phyloP scores from a whole-genome alignment of 2,797 vertebrate genomes.

The Huso huso region DNA sequence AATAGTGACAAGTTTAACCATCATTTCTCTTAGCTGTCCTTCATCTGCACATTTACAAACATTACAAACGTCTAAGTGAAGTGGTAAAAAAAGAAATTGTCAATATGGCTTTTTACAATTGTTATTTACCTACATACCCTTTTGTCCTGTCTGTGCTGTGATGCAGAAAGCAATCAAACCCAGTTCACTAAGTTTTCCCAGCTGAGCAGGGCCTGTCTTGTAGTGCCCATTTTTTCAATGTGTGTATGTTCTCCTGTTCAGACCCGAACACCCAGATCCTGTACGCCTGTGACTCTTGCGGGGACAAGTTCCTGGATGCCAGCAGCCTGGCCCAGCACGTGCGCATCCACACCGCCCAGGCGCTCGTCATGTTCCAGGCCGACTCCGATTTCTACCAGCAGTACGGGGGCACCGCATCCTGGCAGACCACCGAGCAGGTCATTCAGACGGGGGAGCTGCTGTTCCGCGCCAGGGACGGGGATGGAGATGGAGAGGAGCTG shows the following conservation, averaged over 20 bases:
- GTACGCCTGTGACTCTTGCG: slow-evolving; percentile 92
- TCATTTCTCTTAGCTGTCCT: too few species aligned
- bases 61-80: too few species aligned
- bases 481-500: slow-evolving; percentile 23
- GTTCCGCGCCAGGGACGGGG: slow-evolving; percentile 59
- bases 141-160: too few species aligned
- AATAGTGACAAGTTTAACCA: too few species aligned
- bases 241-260: slow-evolving; percentile 33
- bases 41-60: too few species aligned
- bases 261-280: slow-evolving; percentile 95
- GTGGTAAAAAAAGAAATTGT: too few species aligned
- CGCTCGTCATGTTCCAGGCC: slow-evolving; percentile 94
- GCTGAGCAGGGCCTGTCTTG: too few species aligned
- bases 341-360: slow-evolving; percentile 94
- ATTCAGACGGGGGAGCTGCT: slow-evolving; percentile 78
- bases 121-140: too few species aligned
- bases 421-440: slow-evolving; percentile 78
- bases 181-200: too few species aligned
- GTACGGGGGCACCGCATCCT: slow-evolving; percentile 56
- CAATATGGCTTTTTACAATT: too few species aligned
- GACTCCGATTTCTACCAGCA: slow-evolving; percentile 95
- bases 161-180: too few species aligned
- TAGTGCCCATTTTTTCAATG: background rate
- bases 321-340: slow-evolving; percentile 89
- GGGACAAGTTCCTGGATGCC: slow-evolving; percentile 91